Evolutionary conservation across 2,113 vertebrate genomes (phyloP).

Genomic region (Daubentonia madagascariensis): DNA sequence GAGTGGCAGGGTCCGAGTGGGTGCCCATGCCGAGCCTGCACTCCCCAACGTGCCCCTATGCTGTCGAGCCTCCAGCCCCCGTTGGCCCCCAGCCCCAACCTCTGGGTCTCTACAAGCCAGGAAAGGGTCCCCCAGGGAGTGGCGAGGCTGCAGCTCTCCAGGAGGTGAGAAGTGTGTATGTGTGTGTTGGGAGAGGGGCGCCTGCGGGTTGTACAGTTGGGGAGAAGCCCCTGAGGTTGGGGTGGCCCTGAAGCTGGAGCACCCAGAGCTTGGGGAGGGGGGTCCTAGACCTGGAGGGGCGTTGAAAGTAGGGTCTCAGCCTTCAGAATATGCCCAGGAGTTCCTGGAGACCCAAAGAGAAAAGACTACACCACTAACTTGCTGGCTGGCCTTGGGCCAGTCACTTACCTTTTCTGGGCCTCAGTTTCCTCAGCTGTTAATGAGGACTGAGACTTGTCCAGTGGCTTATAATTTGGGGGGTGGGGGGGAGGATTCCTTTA

Average conservation of each 20-base stretch:
- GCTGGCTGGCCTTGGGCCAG: neutral
- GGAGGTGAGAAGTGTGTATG: constrained; percentile 35
- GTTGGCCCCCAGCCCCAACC: neutral
- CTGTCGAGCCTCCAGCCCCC: fast-evolving
- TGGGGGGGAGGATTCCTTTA: neutral
- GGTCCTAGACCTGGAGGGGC: neutral
- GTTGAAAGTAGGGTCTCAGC: neutral
- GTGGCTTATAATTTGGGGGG: neutral
- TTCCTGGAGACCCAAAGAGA: neutral
- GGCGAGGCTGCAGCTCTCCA: neutral
- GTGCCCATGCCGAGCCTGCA: neutral
- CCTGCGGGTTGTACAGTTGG: neutral
- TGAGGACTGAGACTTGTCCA: neutral
- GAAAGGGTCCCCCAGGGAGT: neutral
- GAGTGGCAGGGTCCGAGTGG: neutral
- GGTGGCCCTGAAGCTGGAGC: neutral
- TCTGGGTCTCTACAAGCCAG: neutral
- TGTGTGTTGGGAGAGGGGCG: neutral
- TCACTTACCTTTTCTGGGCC: neutral
- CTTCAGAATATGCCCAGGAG: neutral
- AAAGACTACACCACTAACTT: neutral
- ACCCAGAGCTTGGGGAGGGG: neutral
- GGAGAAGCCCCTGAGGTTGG: neutral
- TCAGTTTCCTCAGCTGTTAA: neutral
- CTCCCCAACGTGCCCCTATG: fast-evolving